Evolutionary conservation across 1,140 invertebrate genomes (phyloP), one percentile per base, ranked within the genome.

Genomic region (Zaprionus camerounensis): DNA sequence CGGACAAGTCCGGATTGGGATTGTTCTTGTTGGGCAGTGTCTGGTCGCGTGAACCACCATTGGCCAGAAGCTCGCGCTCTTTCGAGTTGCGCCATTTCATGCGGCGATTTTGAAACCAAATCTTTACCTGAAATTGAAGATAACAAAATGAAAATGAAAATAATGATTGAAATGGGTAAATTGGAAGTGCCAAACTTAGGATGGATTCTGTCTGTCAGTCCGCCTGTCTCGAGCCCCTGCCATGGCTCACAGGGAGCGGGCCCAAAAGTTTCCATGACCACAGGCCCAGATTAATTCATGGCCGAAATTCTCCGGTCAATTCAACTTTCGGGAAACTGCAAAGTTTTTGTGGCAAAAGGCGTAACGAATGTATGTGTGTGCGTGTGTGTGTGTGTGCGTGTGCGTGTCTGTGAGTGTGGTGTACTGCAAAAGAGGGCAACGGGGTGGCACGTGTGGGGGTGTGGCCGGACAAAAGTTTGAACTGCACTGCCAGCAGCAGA

Each of bases 1-100:
- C 98, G 81, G 97, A 98, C 55, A 99, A 94, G 92, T 99, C 98
- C 0, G 98, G 98, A 93, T 99, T 97, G 0, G 98, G 98, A 93
- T 99, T 99, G 94, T 98, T 98, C 93, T 99, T 99, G 92, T 98
- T 99, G 0, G 98, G 98, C 28, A 99, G 94, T 0, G 98, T 99
- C 92, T 99, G 98, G 91, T 99, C 98, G 20, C 98, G 94, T 9
- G 97, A 98, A 5, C 98, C 98, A 0, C 98, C 98, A 20, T 95
- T 96, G 4, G 98, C 98, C 53, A 99, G 93, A 1, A 99, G 94
- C 93, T 99, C 98, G 17, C 98, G 94, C 92, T 99, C 98, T 93
- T 99, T 99, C 9, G 97, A 98, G 93, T 99, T 99, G 9, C 98
- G 94, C 98, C 98, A 99, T 93, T 99, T 99, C 97, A 98, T 99